A percentile compares a stretch with the other conserved stretches of the same genome.
Conservation (phyloP, 2,888 invertebrate genomes). For the Vandiemenella viatica region DNA sequence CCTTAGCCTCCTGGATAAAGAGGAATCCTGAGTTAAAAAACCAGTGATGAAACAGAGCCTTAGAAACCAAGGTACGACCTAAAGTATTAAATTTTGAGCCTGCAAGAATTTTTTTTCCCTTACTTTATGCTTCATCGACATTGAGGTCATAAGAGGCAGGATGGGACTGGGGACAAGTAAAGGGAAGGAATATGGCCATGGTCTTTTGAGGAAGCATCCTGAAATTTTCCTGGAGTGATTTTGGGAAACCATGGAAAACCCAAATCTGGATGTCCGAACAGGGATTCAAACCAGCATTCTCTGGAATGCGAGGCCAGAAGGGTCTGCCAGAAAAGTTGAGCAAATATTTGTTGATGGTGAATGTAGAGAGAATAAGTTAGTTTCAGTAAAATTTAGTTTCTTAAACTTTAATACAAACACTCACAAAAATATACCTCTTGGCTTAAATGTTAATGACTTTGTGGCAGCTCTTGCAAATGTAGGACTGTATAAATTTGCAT, state of each 20-base stretch:
- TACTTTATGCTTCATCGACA: too few species aligned
- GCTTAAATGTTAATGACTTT: slow-evolving; percentile 37
- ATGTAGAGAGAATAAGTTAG: slow-evolving; percentile 49
- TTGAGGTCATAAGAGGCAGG: too few species aligned
- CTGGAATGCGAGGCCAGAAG: too few species aligned
- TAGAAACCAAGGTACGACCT: slow-evolving; percentile 2
- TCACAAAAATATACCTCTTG: neutral
- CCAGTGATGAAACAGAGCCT: slow-evolving; percentile 29
- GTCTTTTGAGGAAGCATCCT: too few species aligned
- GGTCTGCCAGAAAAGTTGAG: neutral
- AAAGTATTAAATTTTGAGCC: neutral
- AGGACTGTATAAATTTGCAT: slow-evolving; percentile 50
- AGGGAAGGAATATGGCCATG: too few species aligned
- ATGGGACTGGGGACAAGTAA: too few species aligned
- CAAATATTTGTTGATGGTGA: slow-evolving; percentile 32
- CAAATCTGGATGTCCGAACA: too few species aligned
- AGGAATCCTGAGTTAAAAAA: slow-evolving; percentile 74
- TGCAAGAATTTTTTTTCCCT: too few species aligned
- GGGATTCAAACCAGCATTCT: too few species aligned
- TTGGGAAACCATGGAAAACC: too few species aligned
- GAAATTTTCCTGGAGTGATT: too few species aligned
- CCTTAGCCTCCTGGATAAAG: slow-evolving; percentile 54
- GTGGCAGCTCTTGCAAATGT: slow-evolving; percentile 46
- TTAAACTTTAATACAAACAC: neutral
- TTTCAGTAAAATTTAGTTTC: slow-evolving; percentile 26